phyloP scores from a whole-genome alignment of 2,797 vertebrate genomes.

The Craterocephalus amniculus region DNA sequence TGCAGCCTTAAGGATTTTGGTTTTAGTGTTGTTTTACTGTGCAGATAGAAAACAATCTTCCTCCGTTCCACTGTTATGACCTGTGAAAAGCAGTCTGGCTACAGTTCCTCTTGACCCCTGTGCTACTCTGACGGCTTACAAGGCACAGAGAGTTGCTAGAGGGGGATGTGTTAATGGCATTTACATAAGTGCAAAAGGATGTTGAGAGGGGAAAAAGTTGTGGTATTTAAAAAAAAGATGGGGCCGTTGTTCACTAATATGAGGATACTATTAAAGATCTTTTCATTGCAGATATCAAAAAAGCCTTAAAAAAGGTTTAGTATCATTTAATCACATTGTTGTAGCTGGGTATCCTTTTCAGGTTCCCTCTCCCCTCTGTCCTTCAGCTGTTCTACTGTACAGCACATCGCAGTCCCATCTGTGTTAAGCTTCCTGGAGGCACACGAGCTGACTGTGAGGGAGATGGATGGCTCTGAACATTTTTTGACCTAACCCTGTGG shows the following conservation, averaged over 20 bases:
- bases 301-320: background rate
- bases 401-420: constrained; percentile 40
- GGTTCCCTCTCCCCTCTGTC: constrained; percentile 18
- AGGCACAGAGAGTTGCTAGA: constrained; percentile 23
- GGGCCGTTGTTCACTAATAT: constrained; percentile 2
- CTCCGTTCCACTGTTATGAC: constrained; percentile 20
- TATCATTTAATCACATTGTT: background rate
- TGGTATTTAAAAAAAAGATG: background rate
- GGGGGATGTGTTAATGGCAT: constrained; percentile 47
- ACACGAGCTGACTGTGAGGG: constrained; percentile 37
- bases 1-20: constrained; percentile 35
- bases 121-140: constrained; percentile 24
- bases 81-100: constrained; percentile 25
- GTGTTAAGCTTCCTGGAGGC: constrained; percentile 36
- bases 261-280: background rate
- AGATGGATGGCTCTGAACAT: constrained; percentile 45
- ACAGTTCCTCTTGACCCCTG: constrained; percentile 66
- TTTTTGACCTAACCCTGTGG: constrained; percentile 47
- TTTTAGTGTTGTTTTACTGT: constrained; percentile 36
- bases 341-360: constrained; percentile 2
- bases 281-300: background rate
- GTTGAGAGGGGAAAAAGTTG: constrained; percentile 3
- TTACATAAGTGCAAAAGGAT: constrained; percentile 43
- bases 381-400: constrained; percentile 39
- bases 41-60: constrained; percentile 8